Evolutionary conservation across 2,113 vertebrate genomes (phyloP).

Genomic region (Elachura formosa): DNA sequence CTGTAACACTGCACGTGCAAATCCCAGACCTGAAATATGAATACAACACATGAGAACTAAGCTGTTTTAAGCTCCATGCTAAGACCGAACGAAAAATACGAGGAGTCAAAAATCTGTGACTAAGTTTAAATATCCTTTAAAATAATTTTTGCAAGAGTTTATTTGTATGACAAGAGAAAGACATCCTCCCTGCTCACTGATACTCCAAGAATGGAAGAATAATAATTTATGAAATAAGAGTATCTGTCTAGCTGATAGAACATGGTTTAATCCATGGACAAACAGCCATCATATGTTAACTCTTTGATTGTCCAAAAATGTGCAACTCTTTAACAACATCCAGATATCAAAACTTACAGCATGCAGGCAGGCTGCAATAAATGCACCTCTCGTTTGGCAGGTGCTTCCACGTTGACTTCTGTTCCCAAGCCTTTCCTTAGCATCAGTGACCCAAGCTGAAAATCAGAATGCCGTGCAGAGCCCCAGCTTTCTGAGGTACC

Average conservation of each 20-base stretch:
- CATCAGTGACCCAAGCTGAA: neutral
- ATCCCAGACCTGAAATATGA: neutral
- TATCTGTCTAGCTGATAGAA: neutral
- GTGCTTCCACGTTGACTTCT: accelerated
- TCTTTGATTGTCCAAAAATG: neutral
- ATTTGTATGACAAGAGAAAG: neutral
- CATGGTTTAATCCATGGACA: neutral
- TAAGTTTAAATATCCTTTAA: neutral
- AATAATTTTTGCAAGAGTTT: neutral
- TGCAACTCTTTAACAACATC: neutral
- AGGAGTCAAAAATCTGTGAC: neutral
- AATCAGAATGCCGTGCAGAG: neutral
- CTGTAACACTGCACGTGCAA: neutral
- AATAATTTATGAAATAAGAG: neutral
- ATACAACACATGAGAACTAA: neutral
- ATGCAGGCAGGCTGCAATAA: neutral
- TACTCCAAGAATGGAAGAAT: neutral
- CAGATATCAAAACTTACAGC: neutral
- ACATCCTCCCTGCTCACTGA: neutral
- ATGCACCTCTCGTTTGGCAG: neutral
- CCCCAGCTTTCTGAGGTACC: neutral
- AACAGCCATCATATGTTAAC: neutral
- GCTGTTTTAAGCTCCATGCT: neutral
- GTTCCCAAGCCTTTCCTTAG: neutral
- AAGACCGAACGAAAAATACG: neutral